Base-by-base conservation (phyloP, 2,888 invertebrate genomes). In the Drosophila leonis region DNA sequence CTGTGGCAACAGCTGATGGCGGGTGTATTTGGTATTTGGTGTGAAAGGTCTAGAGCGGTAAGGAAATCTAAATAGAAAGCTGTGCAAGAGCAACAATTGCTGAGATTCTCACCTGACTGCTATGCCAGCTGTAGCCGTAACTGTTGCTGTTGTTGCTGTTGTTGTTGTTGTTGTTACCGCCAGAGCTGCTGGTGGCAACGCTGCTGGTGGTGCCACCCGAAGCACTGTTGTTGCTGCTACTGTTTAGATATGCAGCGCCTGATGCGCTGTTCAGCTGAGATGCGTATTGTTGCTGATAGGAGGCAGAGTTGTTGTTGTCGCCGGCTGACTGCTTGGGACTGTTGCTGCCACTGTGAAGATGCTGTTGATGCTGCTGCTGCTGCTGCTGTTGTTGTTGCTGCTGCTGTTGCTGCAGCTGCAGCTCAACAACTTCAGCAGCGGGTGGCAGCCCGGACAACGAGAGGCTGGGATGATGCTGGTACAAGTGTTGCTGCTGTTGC, bases 121-220 rank as follows among this genome's bases (percentile, higher is more conserved):
- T 92, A 68, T 91, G 93, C 93, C 93, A 93, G 80, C 91, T 92
- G 82, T 92, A 92, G 78, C 89, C 90, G 70, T 92, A 92, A 71
- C 80, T 72, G 65, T 72, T 74, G 78, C 69, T 75, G 82, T 78
- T 72, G 72, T 55, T 75, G 78, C 65, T 78, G 78, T 57, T 83
- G 72, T 92, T 91, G 71, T 78, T 73, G 65, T 73, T 74, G 78
- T 9, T 33, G 33, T 3, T 12, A n/a, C 72, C 74, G 82, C 80
- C 72, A 39, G 24, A 57, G 71, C 27, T 65, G 64, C 59, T 64
- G 65, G 31, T 85, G 88, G 60, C 73, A 85, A 31, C 18, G 85
- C 56, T 82, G 81, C 61, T 73, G 75, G 29, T 73, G 64, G 41
- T 74, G 76, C 56, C 62, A 35, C 52, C 62, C 59, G 57, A 71